These are phyloP conservation scores for Nylanderia fulva DNA, from an alignment of 1,140 invertebrate species.

Conservation along the genomic window DNA sequence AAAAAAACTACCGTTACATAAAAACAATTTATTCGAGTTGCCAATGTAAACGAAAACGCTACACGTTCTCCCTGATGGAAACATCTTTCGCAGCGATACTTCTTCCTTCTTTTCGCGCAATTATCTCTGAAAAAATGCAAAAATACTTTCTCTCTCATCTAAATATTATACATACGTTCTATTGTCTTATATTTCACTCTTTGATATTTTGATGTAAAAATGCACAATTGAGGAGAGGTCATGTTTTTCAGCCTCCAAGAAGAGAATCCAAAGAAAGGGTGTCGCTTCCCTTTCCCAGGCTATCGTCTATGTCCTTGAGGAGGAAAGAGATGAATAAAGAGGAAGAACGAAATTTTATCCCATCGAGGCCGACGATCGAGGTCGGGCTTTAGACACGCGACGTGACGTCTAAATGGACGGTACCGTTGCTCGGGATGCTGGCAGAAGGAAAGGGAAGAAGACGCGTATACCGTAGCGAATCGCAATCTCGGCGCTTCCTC, in stretches of 20 bases:
- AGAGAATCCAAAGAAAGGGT: background rate
- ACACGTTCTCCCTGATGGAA: background rate
- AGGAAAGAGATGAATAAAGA: conserved; percentile 8
- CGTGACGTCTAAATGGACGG: conserved; percentile 66
- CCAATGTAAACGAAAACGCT: background rate
- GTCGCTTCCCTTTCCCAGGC: too few species aligned
- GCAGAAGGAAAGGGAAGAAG: conserved; percentile 25
- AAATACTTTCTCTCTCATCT: background rate
- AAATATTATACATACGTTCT: too few species aligned
- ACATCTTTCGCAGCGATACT: background rate
- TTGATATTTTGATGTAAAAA: background rate
- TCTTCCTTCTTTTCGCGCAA: background rate
- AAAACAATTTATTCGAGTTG: background rate
- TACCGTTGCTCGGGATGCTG: conserved; percentile 58
- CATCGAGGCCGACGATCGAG: conserved; percentile 77
- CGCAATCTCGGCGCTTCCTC: conserved; percentile 8
- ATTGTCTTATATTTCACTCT: too few species aligned
- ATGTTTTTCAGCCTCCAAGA: too few species aligned
- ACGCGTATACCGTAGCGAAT: background rate
- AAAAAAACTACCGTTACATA: background rate
- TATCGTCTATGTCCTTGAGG: conserved; percentile 4
- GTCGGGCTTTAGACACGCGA: conserved; percentile 72
- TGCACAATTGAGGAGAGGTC: too few species aligned
- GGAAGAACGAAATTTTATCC: conserved; percentile 39
- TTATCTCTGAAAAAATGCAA: background rate